These are phyloP conservation scores for Villa cingulata DNA, from an alignment of 2,888 invertebrate genomes.

Conservation along the genomic window DNA sequence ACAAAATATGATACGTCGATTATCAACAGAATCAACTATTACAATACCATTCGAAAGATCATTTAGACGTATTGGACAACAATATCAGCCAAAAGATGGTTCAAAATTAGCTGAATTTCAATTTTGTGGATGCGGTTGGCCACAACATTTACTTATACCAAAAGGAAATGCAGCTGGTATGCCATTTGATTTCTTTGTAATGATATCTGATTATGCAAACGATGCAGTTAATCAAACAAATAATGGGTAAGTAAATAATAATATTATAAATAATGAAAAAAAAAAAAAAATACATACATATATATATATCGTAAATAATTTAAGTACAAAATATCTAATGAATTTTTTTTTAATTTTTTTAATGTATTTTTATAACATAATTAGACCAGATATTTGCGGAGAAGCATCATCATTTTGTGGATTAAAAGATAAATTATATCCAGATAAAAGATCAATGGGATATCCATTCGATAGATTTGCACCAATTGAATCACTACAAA, in stretches of 20 bases:
- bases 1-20: constrained; percentile 49
- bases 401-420: constrained; percentile 59
- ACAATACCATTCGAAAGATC: constrained; percentile 72
- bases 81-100: constrained; percentile 37
- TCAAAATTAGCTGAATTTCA: constrained; percentile 45
- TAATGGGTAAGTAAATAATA: constrained; percentile 8
- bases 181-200: constrained; percentile 55
- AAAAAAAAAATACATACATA: not conserved
- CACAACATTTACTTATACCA: constrained; percentile 65
- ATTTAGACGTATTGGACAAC: constrained; percentile 53
- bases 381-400: constrained; percentile 37
- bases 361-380: too few species aligned
- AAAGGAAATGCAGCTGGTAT: constrained; percentile 55
- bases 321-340: not conserved
- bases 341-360: not conserved
- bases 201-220: constrained; percentile 58
- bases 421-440: constrained; percentile 50
- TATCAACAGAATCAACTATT: constrained; percentile 58
- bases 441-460: constrained; percentile 53
- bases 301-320: not conserved
- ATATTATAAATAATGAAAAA: too few species aligned
- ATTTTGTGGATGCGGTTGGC: constrained; percentile 85
- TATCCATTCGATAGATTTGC: constrained; percentile 41
- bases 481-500: constrained; percentile 43
- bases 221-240: constrained; percentile 37